Evolutionary conservation across 2,113 vertebrate genomes (phyloP).

Genomic region (Martes martes): DNA sequence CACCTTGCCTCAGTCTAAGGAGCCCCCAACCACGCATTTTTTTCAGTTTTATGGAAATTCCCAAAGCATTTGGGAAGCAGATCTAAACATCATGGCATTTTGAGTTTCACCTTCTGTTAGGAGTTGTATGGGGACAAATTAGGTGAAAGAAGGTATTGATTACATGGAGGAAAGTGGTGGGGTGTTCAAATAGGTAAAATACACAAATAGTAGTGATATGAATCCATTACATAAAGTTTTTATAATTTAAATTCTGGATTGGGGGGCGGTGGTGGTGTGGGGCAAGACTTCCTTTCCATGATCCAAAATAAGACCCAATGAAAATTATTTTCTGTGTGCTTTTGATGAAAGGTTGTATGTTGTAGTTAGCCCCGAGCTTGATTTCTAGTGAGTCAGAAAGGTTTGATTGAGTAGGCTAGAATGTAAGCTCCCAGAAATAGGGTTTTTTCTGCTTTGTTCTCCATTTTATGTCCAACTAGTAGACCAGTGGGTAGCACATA

Average conservation of each 20-base stretch:
- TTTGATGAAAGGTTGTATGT: not conserved
- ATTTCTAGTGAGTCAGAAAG: not conserved
- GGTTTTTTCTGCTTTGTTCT: not conserved
- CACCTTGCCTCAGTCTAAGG: not conserved
- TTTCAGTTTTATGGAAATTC: not conserved
- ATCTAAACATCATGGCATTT: not conserved
- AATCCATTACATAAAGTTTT: not conserved
- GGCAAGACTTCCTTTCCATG: not conserved
- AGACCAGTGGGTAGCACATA: no score
- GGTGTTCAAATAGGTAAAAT: not conserved
- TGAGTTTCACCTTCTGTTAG: not conserved
- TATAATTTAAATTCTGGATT: not conserved
- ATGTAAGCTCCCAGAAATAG: not conserved
- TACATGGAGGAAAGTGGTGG: accelerated
- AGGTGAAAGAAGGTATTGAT: not conserved
- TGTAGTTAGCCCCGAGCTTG: not conserved
- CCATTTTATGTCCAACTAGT: not conserved
- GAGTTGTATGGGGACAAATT: not conserved
- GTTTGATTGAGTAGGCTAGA: not conserved
- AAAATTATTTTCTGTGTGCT: not conserved
- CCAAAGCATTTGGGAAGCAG: not conserved
- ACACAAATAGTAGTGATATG: not conserved
- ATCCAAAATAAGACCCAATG: not conserved
- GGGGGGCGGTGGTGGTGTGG: not conserved
- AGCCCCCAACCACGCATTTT: not conserved